Base-by-base conservation (phyloP, 2,113 vertebrate genomes). In the Antechinus stuartii region DNA sequence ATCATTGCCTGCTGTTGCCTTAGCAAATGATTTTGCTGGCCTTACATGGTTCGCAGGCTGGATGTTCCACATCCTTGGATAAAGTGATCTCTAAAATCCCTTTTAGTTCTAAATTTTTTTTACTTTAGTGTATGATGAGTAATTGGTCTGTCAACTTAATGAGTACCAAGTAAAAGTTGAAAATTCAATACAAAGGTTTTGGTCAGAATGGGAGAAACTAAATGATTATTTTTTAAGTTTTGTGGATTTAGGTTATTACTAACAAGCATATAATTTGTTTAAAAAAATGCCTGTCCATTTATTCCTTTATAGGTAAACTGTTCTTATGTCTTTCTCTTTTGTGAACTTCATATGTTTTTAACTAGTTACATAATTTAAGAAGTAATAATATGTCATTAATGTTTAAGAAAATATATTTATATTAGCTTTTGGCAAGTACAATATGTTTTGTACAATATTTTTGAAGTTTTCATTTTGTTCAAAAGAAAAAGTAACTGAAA, bases 251-350 rank as follows among this genome's bases (percentile, higher is more conserved):
- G 91, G 16, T 42, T 55, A 14, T n/a, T 93, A 23, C 91, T 84
- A 84, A 84, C 35, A 84, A 84, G 68, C 42, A 2, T 84, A n/a
- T 8, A 42, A 42, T 42, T 84, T 42, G 68, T 42, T 19, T 84
- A 84, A 84, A 84, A 30, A 76, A 42, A 55, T 55, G 54, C 19
- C 54, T 92, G 96, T 89, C 89, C 92, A 95, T 97, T 95, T 61
- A 93, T 96, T 90, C 76, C 96, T 97, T 96, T 97, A 22, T 56
- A 92, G 53, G 16, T 76, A 26, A 30, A 50, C 6, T 89, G 94
- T 27, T 93, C 55, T 95, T 22, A 23, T n/a, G 90, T 92, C 94
- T 95, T 94, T 92, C 92, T 93, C 42, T 95, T 96, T 96, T 95
- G 24, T 93, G 93, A 56, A n/a, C 92, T 94, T 94, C 95, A 94